Base-by-base conservation (phyloP, 2,797 vertebrate genomes). In the Cyprinodon diabolis region DNA sequence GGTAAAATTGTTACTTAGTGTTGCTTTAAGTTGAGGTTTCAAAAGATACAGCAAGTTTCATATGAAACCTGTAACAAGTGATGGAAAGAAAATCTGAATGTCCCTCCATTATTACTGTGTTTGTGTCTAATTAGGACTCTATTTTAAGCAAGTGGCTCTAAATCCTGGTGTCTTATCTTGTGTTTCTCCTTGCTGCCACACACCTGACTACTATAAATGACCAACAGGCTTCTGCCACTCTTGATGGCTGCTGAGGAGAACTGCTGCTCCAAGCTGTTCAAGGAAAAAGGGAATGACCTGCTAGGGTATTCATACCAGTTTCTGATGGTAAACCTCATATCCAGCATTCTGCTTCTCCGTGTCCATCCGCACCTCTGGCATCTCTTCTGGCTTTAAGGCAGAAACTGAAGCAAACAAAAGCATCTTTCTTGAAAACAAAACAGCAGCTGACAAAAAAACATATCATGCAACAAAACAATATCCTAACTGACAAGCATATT, bases 261-360 rank as follows among this genome's bases (percentile, higher is more conserved):
- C 21, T 2, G 37, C 37, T 37, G 8, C 10, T 37, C 30, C 19
- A 40, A 43, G 37, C 60, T 6, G 6, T 9, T 63, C 48, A 19
- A 11, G 58, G 17, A 8, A 62, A 35, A 9, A 1, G 10, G 60
- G 60, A 43, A 63, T 13, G 60, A n/a, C 37, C 35, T n/a, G 37
- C 40, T 45, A n/a, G 10, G 1, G 4, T 19, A 73, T 71, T 65
- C 51, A 47, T 86, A 98, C 97, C 96, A 98, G 87, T 92, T 97
- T 98, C 74, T 99, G 96, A 92, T 97, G 97, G 92, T 97, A 97
- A 75, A 99, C 97, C 92, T 98, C 98, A 49, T 97, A 99, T 69
- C 96, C 96, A 43, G 97, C 94, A 81, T 96, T 96, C 74, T 96
- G 97, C 51, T 94, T 92, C 79, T 97, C 95, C 0, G 95, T 96